phyloP scores from a whole-genome alignment of 2,113 vertebrate species.

The Cisticola juncidis region DNA sequence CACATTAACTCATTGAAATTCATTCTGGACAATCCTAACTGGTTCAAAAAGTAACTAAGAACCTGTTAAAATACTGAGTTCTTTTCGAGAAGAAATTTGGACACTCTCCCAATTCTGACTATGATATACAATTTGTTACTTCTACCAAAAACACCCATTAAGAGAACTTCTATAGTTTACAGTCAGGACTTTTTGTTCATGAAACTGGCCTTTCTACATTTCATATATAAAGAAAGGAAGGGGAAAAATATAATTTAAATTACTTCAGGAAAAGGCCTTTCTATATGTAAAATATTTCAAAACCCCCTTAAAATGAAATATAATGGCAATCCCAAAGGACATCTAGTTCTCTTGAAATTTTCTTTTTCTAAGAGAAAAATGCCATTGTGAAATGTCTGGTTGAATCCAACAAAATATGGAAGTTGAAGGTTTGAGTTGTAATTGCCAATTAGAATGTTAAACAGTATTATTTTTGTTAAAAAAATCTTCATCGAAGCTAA shows the following conservation, averaged over 20 bases:
- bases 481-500: neutral
- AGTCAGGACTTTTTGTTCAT: neutral
- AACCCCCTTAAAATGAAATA: neutral
- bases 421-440: neutral
- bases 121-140: neutral
- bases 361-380: neutral
- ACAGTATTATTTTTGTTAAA: neutral
- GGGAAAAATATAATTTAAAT: neutral
- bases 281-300: neutral
- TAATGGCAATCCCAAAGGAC: neutral
- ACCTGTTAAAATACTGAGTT: neutral
- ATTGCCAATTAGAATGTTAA: neutral
- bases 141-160: neutral
- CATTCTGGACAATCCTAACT: neutral
- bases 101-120: accelerated
- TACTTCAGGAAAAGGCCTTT: neutral
- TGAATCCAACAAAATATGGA: neutral
- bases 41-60: neutral
- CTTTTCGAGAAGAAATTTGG: neutral
- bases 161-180: neutral
- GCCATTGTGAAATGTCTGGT: neutral
- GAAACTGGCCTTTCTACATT: neutral
- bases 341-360: neutral
- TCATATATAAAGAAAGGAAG: neutral
- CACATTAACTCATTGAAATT: neutral